Evolutionary conservation across 1,140 invertebrate species (phyloP), one percentile per base, ranked within the genome.

Genomic region (Trichonephila clavata): DNA sequence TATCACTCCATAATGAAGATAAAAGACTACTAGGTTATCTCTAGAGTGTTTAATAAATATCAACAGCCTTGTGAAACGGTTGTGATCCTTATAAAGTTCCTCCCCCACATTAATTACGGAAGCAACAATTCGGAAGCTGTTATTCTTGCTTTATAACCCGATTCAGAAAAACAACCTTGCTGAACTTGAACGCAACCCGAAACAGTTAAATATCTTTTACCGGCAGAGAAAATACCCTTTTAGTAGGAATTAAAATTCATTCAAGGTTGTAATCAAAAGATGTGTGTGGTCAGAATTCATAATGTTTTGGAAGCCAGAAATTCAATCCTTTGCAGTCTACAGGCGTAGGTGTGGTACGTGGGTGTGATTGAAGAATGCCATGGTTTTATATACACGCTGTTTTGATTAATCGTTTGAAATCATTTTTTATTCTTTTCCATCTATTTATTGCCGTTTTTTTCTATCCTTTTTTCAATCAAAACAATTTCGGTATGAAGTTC

Each of bases 281-380:
- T 77, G 71, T 77, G 71, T 77, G 71, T 39, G 71, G 71, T 20
- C 71, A 77, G 71, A 77, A 77, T 77, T 77, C 71, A 77, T 77
- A 77, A 77, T 77, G 27, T 27, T 77, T 50, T 39, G 16, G 71
- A 18, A 32, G 71, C 71, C 16, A 77, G 71, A 32, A 77, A 77
- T 39, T 39, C 71, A 32, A 77, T 77, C 32, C 71, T 77, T 77
- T 27, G 4, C 71, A 77, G 71, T 77, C 71, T 77, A 77, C 32
- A 77, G 71, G 71, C 71, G 71, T 77, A 77, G 71, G 71, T 77
- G 71, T 77, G 71, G 71, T 39, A 77, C 27, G 71, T 77, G 71
- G 71, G 71, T 77, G 71, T 77, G 71, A 77, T 77, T 18, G 71
- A 27, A 77, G 71, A 77, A 77, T 77, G 27, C 71, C 71, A 77